Percentiles rank a stretch among this genome's conserved stretches.
Conservation (phyloP, 2,888 invertebrate genomes). For the Neelides folsomi region DNA sequence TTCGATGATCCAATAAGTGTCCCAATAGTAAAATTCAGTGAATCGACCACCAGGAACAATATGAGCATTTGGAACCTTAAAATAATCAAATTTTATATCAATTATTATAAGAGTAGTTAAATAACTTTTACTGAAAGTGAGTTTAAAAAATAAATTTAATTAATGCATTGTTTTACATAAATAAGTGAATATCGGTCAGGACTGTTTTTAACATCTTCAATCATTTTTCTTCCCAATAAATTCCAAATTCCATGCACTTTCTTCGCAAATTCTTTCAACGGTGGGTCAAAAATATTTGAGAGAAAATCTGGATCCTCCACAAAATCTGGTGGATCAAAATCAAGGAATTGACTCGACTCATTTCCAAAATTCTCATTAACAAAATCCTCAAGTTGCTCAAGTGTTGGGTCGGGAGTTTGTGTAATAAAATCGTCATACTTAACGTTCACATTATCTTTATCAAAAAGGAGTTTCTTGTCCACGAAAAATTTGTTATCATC, state of each 20-base stretch:
- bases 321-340: constrained; percentile 58
- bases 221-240: too few species aligned
- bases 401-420: constrained; percentile 38
- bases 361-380: constrained; percentile 26
- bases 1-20: too few species aligned
- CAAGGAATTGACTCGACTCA: constrained; percentile 22
- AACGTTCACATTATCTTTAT: constrained; percentile 46
- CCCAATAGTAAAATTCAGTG: too few species aligned
- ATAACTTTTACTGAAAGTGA: too few species aligned
- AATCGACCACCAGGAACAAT: too few species aligned
- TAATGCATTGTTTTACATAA: too few species aligned
- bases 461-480: constrained; percentile 50
- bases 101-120: too few species aligned
- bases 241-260: constrained; percentile 23
- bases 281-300: constrained; percentile 53
- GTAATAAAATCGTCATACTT: constrained; percentile 48
- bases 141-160: too few species aligned
- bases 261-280: constrained; percentile 56
- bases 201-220: too few species aligned
- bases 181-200: too few species aligned
- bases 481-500: constrained; percentile 72
- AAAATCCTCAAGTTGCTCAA: constrained; percentile 17
- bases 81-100: too few species aligned
- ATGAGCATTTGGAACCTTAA: too few species aligned
- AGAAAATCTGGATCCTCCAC: constrained; percentile 57